A percentile compares a stretch with the other conserved stretches of the same genome.
Evolutionary conservation across 2,113 vertebrate genomes (phyloP).

Genomic region (Oenanthe oenanthe): DNA sequence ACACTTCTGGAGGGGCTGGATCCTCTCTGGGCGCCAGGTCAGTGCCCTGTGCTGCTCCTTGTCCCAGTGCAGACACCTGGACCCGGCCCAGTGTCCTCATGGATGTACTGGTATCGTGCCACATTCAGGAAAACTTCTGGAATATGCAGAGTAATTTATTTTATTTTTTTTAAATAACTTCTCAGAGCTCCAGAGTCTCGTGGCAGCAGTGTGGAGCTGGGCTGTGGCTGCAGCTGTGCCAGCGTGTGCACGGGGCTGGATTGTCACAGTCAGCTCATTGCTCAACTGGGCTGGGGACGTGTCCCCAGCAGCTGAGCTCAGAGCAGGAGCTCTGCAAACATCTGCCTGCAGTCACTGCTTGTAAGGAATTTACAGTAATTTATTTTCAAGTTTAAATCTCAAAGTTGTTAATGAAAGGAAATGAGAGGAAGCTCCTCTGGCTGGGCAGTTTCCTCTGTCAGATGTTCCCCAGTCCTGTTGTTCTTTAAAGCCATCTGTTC

Average conservation of each 20-base stretch:
- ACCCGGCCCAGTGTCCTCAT: neutral
- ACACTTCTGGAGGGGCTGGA: too few species aligned
- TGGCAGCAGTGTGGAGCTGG: neutral
- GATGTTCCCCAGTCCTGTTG: neutral
- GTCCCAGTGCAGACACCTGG: neutral
- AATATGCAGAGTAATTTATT: accelerated
- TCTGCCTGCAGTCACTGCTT: neutral
- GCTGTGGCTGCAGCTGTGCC: neutral
- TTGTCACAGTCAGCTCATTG: neutral
- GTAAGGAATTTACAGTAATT: neutral
- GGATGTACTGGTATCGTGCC: accelerated
- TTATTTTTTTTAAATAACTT: neutral
- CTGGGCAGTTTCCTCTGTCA: neutral
- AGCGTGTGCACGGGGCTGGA: neutral
- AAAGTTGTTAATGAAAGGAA: neutral
- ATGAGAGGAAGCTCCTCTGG: neutral
- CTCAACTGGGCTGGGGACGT: neutral
- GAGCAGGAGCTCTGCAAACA: neutral
- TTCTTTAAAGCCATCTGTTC: neutral
- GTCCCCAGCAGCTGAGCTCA: neutral
- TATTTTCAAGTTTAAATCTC: neutral
- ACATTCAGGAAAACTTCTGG: accelerated
- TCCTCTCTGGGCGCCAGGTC: accelerated
- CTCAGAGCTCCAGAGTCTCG: neutral
- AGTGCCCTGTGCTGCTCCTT: neutral